Evolutionary conservation across 2,113 vertebrate genomes (phyloP).

Genomic region (Phyllostomus hastatus): DNA sequence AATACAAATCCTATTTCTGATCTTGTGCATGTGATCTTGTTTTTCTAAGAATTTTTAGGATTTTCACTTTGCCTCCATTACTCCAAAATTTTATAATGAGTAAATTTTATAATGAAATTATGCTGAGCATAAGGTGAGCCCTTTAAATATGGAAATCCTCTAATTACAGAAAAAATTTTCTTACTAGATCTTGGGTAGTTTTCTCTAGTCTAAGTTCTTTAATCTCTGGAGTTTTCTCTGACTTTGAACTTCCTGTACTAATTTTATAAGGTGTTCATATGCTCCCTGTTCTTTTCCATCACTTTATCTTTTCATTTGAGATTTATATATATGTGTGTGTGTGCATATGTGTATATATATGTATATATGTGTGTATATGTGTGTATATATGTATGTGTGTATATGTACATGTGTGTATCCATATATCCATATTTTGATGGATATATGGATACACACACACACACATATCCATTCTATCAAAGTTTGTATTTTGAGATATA

Average conservation of each 20-base stretch:
- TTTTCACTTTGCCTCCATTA: not conserved
- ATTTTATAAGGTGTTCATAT: not conserved
- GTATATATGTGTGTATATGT: no score
- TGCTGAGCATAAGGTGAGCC: not conserved
- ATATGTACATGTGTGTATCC: no score
- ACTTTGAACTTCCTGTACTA: not conserved
- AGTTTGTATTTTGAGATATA: not conserved
- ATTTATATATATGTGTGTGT: no score
- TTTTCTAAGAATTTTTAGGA: not conserved
- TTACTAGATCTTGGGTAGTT: not conserved
- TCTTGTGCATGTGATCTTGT: not conserved
- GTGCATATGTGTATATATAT: not conserved
- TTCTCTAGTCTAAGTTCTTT: not conserved
- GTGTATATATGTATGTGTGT: no score
- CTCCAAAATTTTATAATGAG: conserved; percentile 26
- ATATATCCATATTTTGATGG: no score
- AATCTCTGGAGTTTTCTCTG: not conserved
- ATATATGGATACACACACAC: no score
- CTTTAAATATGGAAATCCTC: not conserved
- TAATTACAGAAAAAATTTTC: not conserved
- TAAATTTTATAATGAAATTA: not conserved
- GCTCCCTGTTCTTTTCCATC: not conserved
- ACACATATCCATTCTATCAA: not conserved
- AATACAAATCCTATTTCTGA: not conserved
- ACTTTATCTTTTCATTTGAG: not conserved